Percentiles rank a stretch among this genome's conserved stretches.
phyloP scores from a whole-genome alignment of 2,888 invertebrate species.

The Orthosia incerta region DNA sequence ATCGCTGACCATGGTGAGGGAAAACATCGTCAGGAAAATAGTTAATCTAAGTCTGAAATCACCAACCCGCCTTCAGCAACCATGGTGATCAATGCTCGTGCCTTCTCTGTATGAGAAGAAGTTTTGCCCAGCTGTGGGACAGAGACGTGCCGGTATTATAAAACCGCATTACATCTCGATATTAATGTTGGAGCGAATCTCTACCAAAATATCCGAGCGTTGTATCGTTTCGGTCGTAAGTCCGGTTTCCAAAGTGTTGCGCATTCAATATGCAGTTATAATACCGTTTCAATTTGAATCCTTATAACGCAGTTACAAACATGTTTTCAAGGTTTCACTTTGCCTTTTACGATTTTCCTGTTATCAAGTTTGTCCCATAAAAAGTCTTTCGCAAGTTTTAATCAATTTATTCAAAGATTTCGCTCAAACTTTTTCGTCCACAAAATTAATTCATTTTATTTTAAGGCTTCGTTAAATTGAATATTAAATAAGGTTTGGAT shows the following conservation, averaged over 20 bases:
- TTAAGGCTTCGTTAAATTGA: slow-evolving; percentile 20
- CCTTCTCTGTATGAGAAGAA: no score
- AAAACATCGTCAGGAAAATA: no score
- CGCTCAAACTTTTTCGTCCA: slow-evolving; percentile 32
- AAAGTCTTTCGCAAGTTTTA: slow-evolving; percentile 40
- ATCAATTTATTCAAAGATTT: slow-evolving; percentile 43
- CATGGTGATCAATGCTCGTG: no score
- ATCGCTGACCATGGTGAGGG: no score
- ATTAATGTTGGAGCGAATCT: neutral
- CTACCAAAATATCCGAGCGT: neutral
- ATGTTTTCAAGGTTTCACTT: slow-evolving; percentile 24
- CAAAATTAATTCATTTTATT: slow-evolving; percentile 33
- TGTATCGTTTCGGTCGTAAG: neutral
- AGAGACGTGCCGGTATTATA: no score
- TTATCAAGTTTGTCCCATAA: slow-evolving; percentile 27
- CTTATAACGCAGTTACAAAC: slow-evolving; percentile 3
- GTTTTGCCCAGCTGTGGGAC: no score
- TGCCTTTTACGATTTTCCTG: slow-evolving; percentile 32
- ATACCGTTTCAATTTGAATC: neutral
- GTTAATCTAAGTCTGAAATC: no score
- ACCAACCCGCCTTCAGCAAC: no score
- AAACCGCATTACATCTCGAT: neutral
- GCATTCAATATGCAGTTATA: neutral
- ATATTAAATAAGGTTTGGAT: slow-evolving; percentile 16
- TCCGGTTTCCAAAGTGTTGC: slow-evolving; percentile 5